phyloP scores from a whole-genome alignment of 2,797 vertebrate species.

The Eulemur coronatus region DNA sequence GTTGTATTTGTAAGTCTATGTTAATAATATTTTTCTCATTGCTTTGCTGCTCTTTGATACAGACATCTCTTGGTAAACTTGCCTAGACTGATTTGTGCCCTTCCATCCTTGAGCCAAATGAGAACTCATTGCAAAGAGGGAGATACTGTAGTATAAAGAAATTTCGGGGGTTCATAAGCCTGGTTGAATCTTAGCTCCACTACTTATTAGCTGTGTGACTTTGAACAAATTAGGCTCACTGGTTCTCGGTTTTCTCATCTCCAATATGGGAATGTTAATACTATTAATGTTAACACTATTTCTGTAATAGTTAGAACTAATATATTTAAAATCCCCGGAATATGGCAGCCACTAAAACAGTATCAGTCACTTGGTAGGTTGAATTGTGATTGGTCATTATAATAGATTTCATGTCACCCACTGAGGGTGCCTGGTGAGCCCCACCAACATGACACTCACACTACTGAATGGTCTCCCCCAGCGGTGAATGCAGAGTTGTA shows the following conservation, averaged over 20 bases:
- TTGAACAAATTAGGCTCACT: conserved; percentile 7
- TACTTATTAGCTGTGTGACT: neutral
- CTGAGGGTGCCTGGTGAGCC: neutral
- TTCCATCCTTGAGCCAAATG: neutral
- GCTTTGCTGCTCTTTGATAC: neutral
- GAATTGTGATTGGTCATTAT: neutral
- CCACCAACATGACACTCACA: neutral
- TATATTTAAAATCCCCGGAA: neutral
- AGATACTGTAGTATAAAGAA: neutral
- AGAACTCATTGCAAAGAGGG: neutral
- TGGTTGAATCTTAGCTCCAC: neutral
- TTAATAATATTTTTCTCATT: conserved; percentile 6
- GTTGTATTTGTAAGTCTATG: neutral
- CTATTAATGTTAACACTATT: no score
- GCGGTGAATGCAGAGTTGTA: neutral
- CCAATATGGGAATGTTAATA: neutral
- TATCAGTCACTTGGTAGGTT: neutral
- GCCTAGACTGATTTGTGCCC: neutral
- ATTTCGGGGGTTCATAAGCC: neutral
- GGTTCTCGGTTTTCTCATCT: neutral
- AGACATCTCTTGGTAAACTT: neutral
- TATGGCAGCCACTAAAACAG: neutral
- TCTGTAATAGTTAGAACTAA: neutral
- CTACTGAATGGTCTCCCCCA: neutral
- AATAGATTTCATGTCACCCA: neutral